Percentiles rank a stretch among this genome's conserved stretches.
These are phyloP conservation scores for Heliocidaris tuberculata DNA, from an alignment of 35 echinoderm and acorn worm species.

Conservation along the genomic window DNA sequence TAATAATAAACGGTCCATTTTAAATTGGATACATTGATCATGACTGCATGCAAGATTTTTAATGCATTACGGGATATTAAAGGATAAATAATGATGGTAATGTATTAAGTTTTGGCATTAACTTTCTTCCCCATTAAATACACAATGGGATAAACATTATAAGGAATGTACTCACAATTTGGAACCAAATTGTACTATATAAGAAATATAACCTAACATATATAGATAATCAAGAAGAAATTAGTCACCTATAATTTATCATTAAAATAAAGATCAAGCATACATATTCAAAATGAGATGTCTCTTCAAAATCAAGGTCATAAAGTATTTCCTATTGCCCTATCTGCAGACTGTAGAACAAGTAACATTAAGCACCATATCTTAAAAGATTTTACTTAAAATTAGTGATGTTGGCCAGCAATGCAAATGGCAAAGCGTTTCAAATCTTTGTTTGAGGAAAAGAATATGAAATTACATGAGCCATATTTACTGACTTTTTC, in stretches of 20 bases:
- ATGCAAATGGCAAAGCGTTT: background rate
- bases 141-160: background rate
- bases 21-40: background rate
- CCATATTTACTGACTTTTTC: no score
- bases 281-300: background rate
- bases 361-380: background rate
- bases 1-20: background rate
- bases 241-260: background rate
- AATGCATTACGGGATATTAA: background rate
- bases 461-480: no score
- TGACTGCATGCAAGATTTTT: background rate
- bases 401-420: background rate
- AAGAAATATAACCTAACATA: background rate
- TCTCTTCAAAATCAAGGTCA: conserved; percentile 18
- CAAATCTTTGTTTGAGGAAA: background rate
- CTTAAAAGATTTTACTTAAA: background rate
- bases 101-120: conserved; percentile 14
- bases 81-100: background rate
- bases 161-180: conserved; percentile 34
- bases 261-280: background rate
- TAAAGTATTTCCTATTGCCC: background rate
- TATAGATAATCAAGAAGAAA: background rate
- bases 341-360: background rate
- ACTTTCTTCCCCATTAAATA: background rate
- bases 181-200: background rate